Conservation (phyloP, 1,140 invertebrate genomes). For the Aphelinus atriplicis region DNA sequence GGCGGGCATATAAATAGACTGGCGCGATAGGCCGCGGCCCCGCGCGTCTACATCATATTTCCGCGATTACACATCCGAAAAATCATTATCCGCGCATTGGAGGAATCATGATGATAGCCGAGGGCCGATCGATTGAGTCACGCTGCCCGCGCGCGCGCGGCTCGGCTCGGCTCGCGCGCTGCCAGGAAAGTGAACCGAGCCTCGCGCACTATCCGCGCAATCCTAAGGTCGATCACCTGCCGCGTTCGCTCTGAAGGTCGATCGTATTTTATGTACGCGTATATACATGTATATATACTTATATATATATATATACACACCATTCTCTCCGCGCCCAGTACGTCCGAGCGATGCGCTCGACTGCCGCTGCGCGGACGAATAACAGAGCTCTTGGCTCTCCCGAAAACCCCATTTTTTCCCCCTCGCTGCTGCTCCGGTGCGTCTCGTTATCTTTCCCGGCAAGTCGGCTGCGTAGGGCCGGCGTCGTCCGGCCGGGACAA, state of each 20-base stretch:
- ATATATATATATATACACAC: not conserved
- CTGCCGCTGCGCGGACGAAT: no score
- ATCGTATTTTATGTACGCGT: constrained; percentile 29
- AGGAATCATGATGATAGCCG: no score
- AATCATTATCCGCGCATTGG: no score
- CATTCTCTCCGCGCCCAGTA: not conserved
- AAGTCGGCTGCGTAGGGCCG: not conserved
- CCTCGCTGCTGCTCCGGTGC: no score
- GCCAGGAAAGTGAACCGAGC: constrained; percentile 19
- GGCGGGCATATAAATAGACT: no score
- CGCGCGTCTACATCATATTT: no score
- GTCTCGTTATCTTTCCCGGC: constrained; percentile 1
- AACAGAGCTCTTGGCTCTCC: no score
- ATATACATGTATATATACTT: not conserved
- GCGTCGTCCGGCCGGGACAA: not conserved
- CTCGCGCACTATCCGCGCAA: not conserved
- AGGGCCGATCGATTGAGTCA: constrained; percentile 21
- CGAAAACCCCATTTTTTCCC: no score
- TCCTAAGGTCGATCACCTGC: constrained; percentile 33
- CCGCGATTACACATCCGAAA: no score
- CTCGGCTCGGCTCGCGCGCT: not conserved
- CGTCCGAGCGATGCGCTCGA: not conserved
- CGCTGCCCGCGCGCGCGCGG: not conserved
- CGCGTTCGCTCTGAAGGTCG: constrained; percentile 27
- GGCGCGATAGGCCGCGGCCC: no score